Evolutionary conservation across 2,888 invertebrate genomes (phyloP), one percentile per base, ranked within the genome.

Genomic region (Nomada goodeniana): DNA sequence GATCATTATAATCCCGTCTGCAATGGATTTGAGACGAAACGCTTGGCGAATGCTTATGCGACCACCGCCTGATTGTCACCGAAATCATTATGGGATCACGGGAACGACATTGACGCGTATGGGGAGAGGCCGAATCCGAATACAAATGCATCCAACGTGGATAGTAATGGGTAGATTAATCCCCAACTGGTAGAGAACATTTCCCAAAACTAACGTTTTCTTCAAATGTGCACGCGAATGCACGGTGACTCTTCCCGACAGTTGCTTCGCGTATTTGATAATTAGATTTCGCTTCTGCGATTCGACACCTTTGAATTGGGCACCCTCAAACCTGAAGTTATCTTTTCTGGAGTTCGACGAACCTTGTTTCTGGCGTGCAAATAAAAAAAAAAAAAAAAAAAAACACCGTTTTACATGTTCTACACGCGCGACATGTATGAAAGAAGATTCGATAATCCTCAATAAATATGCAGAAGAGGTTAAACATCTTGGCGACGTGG

Each of bases 111-210:
- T 65, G 64, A 36, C 50, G 73, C 47, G 65, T 71, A 73, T 67
- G 71, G 74, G 78, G 82, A 82, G 74, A 80, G 47, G 71, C 80
- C 18, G 69, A 52, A 52, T 68, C 74, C 71, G 76, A 86, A 87
- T 88, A 86, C 84, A 87, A 87, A 88, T 87, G 74, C 68, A 74
- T 36, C 42, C 80, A 81, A 65, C 61, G 78, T 57, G 77, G 63
- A 80, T 75, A 74, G 76, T 87, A 83, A 84, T 83, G 86, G 81
- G 88, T 76, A 84, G 81, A 89, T 88, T 88, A 84, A 89, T 88
- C 80, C 87, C 69, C 59, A 55, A 80, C 63, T 75, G 86, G 80
- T 79, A 76, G 87, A 89, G 89, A 90, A 89, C 82, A 87, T 76
- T 23, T 13, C 13, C 20, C 20, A 20, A 47, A 89, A 88, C 81